Base-by-base conservation (phyloP, 2,888 invertebrate species). In the Anoncus sp. region DNA sequence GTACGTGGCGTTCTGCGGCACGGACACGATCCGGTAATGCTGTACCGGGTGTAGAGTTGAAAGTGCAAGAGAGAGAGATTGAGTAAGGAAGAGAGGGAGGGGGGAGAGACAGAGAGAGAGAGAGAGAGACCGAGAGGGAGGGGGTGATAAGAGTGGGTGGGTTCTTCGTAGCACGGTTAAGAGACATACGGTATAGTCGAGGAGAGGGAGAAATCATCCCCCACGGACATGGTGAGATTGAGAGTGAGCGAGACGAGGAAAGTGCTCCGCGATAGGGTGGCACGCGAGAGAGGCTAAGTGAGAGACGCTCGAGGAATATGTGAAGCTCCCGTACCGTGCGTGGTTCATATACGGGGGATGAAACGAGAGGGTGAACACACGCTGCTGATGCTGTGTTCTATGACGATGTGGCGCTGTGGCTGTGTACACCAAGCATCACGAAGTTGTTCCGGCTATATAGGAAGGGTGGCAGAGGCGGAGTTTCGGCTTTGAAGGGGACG, bases 381-480 rank as follows among this genome's bases (percentile, higher is more conserved):
- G 51, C 49, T 51, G 40, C 62, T 55, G 27, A 43, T 53, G 38
- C 24, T 51, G 38, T 47, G 38, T 47, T 49, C 24, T 49, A 47
- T 59, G 59, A 51, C 3, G 43, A 43, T 43, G 47, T 18, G 51
- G 38, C 5, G 6, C 18, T 47, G 7, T 47, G 45, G 45, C 45
- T 69, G 55, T 69, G 24, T 57, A n/a, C n/a, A n/a, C n/a, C 67
- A 78, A 80, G 75, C 74, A 72, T 20, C 49, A 27, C 60, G 43
- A 80, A 82, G 82, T 77, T 71, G 75, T 63, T 69, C 53, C 43
- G 65, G 51, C 59, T 45, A 73, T 72, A 47, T 47, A 53, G 57
- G 53, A 82, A 79, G 81, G 85, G 85, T 84, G 83, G 85, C 84
- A 51, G 71, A 62, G 85, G 86, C 84, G 86, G 85, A 83, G 86